phyloP scores from a whole-genome alignment of 2,797 vertebrate genomes.

The Salmo trutta region DNA sequence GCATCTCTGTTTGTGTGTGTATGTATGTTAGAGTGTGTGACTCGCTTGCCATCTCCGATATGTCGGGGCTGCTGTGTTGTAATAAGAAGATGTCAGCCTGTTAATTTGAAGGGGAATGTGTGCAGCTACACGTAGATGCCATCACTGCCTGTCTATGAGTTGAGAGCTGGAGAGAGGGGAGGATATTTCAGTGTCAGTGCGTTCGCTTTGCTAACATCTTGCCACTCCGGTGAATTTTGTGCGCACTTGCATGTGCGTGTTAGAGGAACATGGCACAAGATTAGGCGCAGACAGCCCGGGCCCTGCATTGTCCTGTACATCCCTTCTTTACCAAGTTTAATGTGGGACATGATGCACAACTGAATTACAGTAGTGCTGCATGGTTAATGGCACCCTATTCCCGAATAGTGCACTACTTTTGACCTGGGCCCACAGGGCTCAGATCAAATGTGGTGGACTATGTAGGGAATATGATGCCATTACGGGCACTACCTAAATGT shows the following conservation, averaged over 20 bases:
- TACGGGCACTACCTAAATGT: constrained; percentile 31
- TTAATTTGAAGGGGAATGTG: constrained; percentile 52
- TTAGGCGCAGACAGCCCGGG: constrained; percentile 58
- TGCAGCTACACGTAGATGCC: constrained; percentile 50
- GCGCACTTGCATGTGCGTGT: constrained; percentile 19
- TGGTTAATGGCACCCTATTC: too few species aligned
- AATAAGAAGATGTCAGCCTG: constrained; percentile 49
- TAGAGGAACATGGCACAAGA: constrained; percentile 54
- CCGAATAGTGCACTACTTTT: too few species aligned
- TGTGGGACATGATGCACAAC: constrained; percentile 47
- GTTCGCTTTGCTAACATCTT: constrained; percentile 39
- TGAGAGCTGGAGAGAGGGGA: neutral
- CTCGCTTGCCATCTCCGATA: neutral
- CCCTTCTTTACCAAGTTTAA: constrained; percentile 67
- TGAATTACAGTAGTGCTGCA: too few species aligned
- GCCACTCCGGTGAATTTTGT: constrained; percentile 10
- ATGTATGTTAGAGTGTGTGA: neutral
- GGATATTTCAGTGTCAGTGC: constrained; percentile 30
- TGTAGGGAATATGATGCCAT: too few species aligned
- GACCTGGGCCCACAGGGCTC: too few species aligned
- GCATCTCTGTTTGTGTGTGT: neutral
- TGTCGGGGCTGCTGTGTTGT: constrained; percentile 29
- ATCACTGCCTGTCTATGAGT: constrained; percentile 31
- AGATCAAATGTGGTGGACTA: too few species aligned
- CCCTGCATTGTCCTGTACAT: constrained; percentile 50